A percentile compares a stretch with the other conserved stretches of the same genome.
These are phyloP conservation scores for Homalodisca vitripennis DNA, from an alignment of 1,140 invertebrate genomes.

Conservation along the genomic window DNA sequence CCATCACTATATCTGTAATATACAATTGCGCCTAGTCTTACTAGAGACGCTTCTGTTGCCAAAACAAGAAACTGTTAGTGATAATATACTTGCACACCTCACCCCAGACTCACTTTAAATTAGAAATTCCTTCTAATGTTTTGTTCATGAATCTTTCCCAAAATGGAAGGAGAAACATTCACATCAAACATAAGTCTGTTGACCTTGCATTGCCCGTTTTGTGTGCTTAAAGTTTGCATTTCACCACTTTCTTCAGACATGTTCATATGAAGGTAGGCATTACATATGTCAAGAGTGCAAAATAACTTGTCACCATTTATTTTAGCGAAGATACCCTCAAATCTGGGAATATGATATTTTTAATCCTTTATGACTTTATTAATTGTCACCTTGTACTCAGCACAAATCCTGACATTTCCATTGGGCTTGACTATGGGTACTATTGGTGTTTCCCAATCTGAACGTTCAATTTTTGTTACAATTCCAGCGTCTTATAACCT, in stretches of 20 bases:
- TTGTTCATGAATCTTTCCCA: slow-evolving; percentile 10
- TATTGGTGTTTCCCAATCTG: slow-evolving; percentile 46
- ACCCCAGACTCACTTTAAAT: no score
- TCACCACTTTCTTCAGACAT: neutral
- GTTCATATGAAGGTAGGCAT: neutral
- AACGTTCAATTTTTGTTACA: slow-evolving; percentile 42
- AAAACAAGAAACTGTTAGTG: no score
- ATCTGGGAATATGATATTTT: slow-evolving; percentile 30
- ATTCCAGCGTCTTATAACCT: neutral
- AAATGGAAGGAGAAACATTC: neutral
- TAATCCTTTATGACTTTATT: slow-evolving; percentile 28
- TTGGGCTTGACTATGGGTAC: slow-evolving; percentile 47
- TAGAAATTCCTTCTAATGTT: slow-evolving; percentile 4
- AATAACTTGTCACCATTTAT: slow-evolving; percentile 9
- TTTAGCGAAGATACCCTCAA: slow-evolving; percentile 29
- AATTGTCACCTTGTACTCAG: slow-evolving; percentile 42
- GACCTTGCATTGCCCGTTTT: neutral
- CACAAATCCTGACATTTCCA: slow-evolving; percentile 43
- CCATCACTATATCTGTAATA: no score
- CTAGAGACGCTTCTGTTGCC: no score
- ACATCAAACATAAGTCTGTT: slow-evolving; percentile 1
- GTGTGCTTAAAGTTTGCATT: slow-evolving; percentile 4
- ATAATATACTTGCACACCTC: no score
- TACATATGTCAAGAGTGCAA: neutral
- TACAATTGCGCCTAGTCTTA: no score